Percentiles rank a stretch among this genome's conserved stretches.
Conservation (phyloP, 1,140 invertebrate species). For the Zaprionus ghesquierei region DNA sequence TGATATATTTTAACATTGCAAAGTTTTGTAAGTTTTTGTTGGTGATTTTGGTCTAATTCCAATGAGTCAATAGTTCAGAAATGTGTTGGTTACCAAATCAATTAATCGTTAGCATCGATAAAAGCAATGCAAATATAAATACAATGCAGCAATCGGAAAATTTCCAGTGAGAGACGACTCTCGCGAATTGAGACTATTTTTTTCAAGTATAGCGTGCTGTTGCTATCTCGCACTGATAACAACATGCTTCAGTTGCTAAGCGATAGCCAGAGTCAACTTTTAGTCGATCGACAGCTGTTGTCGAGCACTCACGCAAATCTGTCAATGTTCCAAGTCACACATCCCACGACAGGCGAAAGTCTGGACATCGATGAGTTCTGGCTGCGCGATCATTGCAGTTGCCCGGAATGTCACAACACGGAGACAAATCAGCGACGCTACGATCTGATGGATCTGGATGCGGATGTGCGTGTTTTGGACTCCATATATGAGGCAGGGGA, state of each 20-base stretch:
- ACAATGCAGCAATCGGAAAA: not conserved
- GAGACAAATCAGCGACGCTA: constrained; percentile 70
- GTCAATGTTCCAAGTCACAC: constrained; percentile 41
- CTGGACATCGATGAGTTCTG: constrained; percentile 64
- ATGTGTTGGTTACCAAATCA: no score
- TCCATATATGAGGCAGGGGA: not conserved
- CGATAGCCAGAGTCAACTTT: not conserved
- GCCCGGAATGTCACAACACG: constrained; percentile 60
- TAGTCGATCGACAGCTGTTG: not conserved
- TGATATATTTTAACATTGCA: no score
- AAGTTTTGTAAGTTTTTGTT: no score
- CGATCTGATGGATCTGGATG: constrained; percentile 70
- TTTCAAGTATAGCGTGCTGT: not conserved
- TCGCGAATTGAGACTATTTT: not conserved
- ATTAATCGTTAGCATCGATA: no score
- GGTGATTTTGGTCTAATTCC: no score
- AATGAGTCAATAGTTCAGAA: no score
- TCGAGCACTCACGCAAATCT: not conserved
- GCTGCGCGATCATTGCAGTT: constrained; percentile 78
- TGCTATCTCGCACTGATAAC: not conserved
- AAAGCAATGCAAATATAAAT: no score
- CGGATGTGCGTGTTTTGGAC: constrained; percentile 34
- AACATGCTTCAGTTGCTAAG: not conserved
- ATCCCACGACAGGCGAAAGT: constrained; percentile 32
- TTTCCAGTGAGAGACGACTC: not conserved